Base-by-base conservation (phyloP, 2,888 invertebrate species). In the Hirtodrosophila alboralis region DNA sequence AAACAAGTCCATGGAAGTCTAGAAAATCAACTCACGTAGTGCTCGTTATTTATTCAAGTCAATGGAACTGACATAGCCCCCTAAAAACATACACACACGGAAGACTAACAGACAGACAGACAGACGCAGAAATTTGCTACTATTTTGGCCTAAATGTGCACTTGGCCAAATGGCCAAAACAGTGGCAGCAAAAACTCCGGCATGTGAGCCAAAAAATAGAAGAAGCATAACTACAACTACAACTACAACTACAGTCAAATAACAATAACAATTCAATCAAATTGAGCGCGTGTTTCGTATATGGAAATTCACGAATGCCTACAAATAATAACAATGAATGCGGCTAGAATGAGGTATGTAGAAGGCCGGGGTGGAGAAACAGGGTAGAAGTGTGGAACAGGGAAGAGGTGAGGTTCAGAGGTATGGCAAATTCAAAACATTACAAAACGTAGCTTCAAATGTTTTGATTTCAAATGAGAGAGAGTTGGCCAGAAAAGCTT, bases 241-340 rank as follows among this genome's bases (percentile, higher is more conserved):
- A 38, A 47, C 49, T 59, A 54, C 18, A 59, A 67, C 51, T 52
- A 49, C 61, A 64, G 64, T 54, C 71, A 45, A 78, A 60, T 74
- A 54, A 65, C 78, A 81, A 78, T 81, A 78, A 81, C 78, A 81
- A 75, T 78, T 78, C 78, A 78, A 81, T 78, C 83, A 75, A 78
- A 81, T 81, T 62, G 75, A 60, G 69, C 54, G 67, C 71, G 59
- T 59, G 52, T 57, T n/a, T 62, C 64, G 34, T 63, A 53, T 70
- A 67, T 70, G 75, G 62, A 78, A 78, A 73, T 81, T 62, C 57
- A 62, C 61, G 52, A 68, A 65, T 54, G 53, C 48, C 65, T 62
- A 43, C 72, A 59, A 66, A 69, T 61, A 75, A 59, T 56, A 36
- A 40, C 51, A 37, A 44, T 31, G 38, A 34, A 21, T 40, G 31